phyloP scores from a whole-genome alignment of 2,113 vertebrate genomes.

The Urocitellus parryii region DNA sequence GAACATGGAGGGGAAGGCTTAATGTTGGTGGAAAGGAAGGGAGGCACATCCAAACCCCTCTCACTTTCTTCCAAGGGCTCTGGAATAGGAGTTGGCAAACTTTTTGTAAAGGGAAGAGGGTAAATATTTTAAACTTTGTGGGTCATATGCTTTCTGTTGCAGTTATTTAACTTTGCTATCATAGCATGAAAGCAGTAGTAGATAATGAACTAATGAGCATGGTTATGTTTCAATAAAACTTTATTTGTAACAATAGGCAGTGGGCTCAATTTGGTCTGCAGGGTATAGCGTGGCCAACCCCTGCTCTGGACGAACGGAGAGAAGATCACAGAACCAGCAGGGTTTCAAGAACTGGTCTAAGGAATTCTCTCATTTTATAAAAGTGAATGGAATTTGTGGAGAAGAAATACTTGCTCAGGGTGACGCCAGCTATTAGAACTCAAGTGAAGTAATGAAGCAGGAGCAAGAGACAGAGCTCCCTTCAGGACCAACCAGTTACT shows the following conservation, averaged over 20 bases:
- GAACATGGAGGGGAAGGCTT: not conserved
- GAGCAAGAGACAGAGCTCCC: not conserved
- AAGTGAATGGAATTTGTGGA: not conserved
- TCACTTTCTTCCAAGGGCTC: not conserved
- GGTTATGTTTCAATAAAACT: not conserved
- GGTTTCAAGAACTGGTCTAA: not conserved
- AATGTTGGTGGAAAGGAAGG: not conserved
- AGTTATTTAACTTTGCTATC: not conserved
- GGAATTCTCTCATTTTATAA: not conserved
- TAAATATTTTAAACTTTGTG: not conserved
- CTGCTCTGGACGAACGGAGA: not conserved
- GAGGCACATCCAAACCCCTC: not conserved
- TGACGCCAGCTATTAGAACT: not conserved
- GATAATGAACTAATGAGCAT: not conserved
- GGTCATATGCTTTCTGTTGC: not conserved
- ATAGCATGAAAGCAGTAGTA: not conserved
- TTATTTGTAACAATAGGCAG: not conserved
- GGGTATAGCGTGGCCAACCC: not conserved
- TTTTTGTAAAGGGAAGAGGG: not conserved
- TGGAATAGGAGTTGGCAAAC: not conserved
- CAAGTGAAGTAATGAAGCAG: too few relatives aligned
- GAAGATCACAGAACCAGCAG: slow-evolving; percentile 18
- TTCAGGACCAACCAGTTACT: not conserved
- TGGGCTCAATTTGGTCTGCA: not conserved
- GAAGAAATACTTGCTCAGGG: not conserved